Conservation (phyloP, 2,113 vertebrate species). For the Phalacrocorax carbo region DNA sequence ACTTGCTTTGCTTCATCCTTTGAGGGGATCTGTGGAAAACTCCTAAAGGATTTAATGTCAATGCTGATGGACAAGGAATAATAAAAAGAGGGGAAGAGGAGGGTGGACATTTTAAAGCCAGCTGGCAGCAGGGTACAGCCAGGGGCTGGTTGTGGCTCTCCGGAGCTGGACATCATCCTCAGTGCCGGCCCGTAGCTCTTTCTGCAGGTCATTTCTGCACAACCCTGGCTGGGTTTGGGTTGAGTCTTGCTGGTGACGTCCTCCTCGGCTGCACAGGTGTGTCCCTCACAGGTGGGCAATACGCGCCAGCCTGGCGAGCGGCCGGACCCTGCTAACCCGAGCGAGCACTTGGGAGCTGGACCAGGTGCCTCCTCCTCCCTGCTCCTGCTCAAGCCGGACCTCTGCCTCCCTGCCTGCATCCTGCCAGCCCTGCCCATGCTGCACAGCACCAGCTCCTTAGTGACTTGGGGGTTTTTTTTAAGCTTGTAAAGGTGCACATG, state of each 20-base stretch:
- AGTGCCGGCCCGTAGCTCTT: neutral
- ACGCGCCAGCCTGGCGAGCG: fast-evolving
- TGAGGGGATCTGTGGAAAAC: neutral
- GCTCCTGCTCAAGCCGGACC: neutral
- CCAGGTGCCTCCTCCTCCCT: neutral
- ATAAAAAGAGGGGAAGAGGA: neutral
- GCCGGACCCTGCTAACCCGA: neutral
- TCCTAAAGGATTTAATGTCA: neutral
- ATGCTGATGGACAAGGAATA: neutral
- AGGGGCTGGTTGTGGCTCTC: neutral
- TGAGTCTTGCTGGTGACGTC: neutral
- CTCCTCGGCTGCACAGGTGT: neutral
- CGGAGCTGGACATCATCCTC: fast-evolving
- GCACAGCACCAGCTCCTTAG: neutral
- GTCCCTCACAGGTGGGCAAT: neutral
- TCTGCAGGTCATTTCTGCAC: neutral
- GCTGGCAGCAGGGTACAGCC: neutral
- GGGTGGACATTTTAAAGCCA: neutral
- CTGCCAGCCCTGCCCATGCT: neutral
- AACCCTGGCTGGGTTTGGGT: neutral
- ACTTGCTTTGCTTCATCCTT: neutral
- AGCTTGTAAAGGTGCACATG: neutral
- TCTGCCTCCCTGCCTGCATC: neutral
- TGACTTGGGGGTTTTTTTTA: neutral
- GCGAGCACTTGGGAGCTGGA: neutral